Evolutionary conservation across 1,140 invertebrate species (phyloP).

Genomic region (Leptoteleia sp.): DNA sequence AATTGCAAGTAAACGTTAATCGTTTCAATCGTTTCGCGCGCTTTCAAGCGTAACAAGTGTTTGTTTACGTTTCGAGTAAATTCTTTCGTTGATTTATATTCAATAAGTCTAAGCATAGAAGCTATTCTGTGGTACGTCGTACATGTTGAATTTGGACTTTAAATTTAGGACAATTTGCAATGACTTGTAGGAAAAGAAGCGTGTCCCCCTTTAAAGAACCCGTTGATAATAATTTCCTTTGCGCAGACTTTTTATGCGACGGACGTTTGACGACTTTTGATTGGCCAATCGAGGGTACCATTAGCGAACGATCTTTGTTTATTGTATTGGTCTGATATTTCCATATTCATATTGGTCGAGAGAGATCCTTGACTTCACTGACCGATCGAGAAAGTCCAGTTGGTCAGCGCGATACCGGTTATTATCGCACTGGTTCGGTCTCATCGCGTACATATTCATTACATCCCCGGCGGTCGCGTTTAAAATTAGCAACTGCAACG

Average conservation of each 20-base stretch:
- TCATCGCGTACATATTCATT: constrained; percentile 61
- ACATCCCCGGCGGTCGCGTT: constrained; percentile 19
- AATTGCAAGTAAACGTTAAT: too few species aligned
- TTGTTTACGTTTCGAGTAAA: too few species aligned
- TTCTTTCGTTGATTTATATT: too few species aligned
- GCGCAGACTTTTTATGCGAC: not conserved
- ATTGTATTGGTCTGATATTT: constrained; percentile 42
- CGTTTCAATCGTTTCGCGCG: too few species aligned
- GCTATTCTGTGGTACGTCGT: too few species aligned
- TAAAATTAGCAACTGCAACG: constrained; percentile 20
- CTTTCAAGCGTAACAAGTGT: too few species aligned
- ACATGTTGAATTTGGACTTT: constrained; percentile 18
- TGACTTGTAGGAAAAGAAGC: too few species aligned
- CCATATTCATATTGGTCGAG: constrained; percentile 68
- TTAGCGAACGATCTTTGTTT: constrained; percentile 12
- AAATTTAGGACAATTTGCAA: too few species aligned
- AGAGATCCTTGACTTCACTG: constrained; percentile 73
- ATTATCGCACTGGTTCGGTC: constrained; percentile 40
- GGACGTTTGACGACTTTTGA: constrained; percentile 22
- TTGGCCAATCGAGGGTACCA: constrained; percentile 12
- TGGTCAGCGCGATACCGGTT: constrained; percentile 61
- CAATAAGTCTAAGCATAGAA: too few species aligned
- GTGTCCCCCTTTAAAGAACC: too few species aligned
- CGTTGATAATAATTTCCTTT: not conserved
- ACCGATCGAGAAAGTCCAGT: constrained; percentile 74